Base-by-base conservation (phyloP, 2,888 invertebrate genomes). In the Rhamphomyia laevipes region DNA sequence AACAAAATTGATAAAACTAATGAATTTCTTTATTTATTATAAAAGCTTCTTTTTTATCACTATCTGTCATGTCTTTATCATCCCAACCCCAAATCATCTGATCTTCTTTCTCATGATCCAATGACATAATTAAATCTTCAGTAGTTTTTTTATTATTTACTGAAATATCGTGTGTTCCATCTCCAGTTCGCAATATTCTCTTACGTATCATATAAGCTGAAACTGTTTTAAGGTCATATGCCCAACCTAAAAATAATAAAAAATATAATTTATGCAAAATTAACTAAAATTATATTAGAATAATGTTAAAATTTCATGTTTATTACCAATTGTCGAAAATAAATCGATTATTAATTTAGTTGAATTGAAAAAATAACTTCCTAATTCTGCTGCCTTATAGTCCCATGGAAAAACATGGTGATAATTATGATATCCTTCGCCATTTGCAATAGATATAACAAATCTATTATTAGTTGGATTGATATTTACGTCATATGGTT, bases 341-440 rank as follows among this genome's bases (percentile, higher is more conserved):
- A 78, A 63, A 56, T 83, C 79, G 55, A 83, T 80, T 51, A 82
- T 71, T 0, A 73, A 78, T 0, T 81, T 82, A 1, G 82, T 79
- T 55, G 70, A 60, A 61, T 82, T 82, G 12, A 75, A 73, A n/a
- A 73, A 71, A 64, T 82, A 82, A 59, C 77, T 73, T 45, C 82
- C 82, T 21, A 84, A 72, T 61, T 84, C 84, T 18, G 82, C 81
- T 57, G 84, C 81, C 58, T 83, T 84, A 74, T 84, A 84, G 62
- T 84, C 84, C 81, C 85, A 86, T 1, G 90, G 89, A 70, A 90
- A 90, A 16, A 84, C 82, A 67, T 90, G 90, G 60, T 90, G 90
- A 66, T 88, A 90, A 72, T 90, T 90, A 68, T 90, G 89, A 83
- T 86, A 89, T 12, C 89, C 90, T 63, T 87, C 85, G 16, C 86